phyloP scores from a whole-genome alignment of 2,113 vertebrate species.

The Solea solea region DNA sequence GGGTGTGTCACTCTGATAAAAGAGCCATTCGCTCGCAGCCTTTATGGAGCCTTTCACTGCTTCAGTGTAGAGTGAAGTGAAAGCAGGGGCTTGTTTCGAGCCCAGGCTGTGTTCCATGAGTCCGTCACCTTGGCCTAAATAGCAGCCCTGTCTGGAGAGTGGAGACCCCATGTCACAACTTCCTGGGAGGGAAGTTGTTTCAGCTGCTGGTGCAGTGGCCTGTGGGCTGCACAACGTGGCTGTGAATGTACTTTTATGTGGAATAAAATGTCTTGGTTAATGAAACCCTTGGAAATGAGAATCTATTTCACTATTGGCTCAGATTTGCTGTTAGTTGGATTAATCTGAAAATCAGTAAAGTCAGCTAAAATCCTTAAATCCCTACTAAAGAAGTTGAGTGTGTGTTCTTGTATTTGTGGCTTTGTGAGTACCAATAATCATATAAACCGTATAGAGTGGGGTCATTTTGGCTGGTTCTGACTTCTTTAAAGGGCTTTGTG shows the following conservation, averaged over 20 bases:
- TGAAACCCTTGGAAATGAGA: background rate
- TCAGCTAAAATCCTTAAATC: too few species aligned
- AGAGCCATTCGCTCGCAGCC: slow-evolving; percentile 48
- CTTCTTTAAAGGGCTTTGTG: too few species aligned
- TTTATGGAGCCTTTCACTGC: slow-evolving; percentile 71
- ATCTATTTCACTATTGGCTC: too few species aligned
- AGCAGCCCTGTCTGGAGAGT: slow-evolving; percentile 55
- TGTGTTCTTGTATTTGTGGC: too few species aligned
- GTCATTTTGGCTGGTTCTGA: too few species aligned
- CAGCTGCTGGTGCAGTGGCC: slow-evolving; percentile 47
- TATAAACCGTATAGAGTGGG: too few species aligned
- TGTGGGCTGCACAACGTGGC: slow-evolving; percentile 18
- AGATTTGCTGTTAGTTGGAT: too few species aligned
- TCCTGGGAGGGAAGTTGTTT: slow-evolving; percentile 73
- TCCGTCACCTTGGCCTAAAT: slow-evolving; percentile 54
- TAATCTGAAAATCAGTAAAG: too few species aligned
- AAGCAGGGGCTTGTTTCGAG: slow-evolving; percentile 60
- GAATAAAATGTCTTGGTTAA: background rate
- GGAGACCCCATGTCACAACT: slow-evolving; percentile 59
- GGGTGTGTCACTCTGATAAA: slow-evolving; percentile 64
- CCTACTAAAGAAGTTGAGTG: too few species aligned
- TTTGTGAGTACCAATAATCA: too few species aligned
- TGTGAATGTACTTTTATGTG: slow-evolving; percentile 1
- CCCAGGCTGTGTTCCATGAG: slow-evolving; percentile 5
- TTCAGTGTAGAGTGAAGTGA: slow-evolving; percentile 34